Evolutionary conservation across 2,797 vertebrate genomes (phyloP).

Genomic region (Hephaestus fuliginosus): DNA sequence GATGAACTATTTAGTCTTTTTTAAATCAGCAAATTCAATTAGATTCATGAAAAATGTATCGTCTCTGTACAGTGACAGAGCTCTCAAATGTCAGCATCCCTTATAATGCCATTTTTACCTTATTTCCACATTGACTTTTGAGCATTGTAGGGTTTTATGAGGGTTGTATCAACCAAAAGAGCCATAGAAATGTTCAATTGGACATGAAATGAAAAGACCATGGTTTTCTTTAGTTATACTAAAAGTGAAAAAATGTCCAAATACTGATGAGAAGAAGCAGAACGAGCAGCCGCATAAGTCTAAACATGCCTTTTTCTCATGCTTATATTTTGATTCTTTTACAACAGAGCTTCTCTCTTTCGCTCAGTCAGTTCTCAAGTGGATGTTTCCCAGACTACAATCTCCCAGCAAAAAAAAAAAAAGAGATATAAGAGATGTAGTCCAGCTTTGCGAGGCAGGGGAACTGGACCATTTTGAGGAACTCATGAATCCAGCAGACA

Average conservation of each 20-base stretch:
- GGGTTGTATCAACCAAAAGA: background rate
- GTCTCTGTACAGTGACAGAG: background rate
- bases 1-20: background rate
- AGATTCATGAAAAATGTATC: background rate
- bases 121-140: background rate
- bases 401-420: background rate
- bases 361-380: background rate
- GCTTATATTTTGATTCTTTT: background rate
- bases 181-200: background rate
- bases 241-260: background rate
- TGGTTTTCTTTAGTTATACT: no score
- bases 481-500: conserved; percentile 20
- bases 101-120: background rate
- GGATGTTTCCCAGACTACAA: conserved; percentile 16
- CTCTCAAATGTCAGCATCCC: background rate
- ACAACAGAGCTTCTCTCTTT: conserved; percentile 4
- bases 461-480: conserved; percentile 6
- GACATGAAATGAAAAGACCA: background rate
- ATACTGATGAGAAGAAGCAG: background rate
- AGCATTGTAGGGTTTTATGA: background rate
- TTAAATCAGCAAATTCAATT: background rate
- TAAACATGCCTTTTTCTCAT: background rate
- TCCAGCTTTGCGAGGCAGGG: background rate
- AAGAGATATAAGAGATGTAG: background rate
- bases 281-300: background rate